A percentile compares a stretch with the other conserved stretches of the same genome.
Evolutionary conservation across 2,888 invertebrate genomes (phyloP).

Genomic region (Drosophila kambysellisi): DNA sequence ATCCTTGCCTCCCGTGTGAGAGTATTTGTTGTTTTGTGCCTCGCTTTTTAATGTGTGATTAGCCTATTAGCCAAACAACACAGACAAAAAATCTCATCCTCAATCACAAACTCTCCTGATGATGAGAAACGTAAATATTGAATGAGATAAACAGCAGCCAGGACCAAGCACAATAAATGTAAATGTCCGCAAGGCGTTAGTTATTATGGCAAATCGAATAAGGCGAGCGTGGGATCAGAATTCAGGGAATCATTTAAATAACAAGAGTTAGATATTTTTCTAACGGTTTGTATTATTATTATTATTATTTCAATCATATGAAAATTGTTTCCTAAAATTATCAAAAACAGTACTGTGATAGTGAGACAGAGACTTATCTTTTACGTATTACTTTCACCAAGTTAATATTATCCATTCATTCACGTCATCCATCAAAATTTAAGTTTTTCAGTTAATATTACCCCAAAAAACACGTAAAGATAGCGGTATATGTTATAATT

Average conservation of each 20-base stretch:
- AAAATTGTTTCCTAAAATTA: background rate
- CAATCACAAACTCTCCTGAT: slow-evolving; percentile 59
- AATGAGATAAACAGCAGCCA: slow-evolving; percentile 58
- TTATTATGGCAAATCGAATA: slow-evolving; percentile 46
- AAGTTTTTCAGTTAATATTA: background rate
- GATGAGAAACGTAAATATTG: slow-evolving; percentile 81
- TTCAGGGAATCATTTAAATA: no score
- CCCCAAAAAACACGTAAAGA: background rate
- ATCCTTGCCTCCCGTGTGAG: slow-evolving; percentile 39
- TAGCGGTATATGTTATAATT: background rate
- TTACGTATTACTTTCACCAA: background rate
- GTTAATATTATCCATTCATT: background rate
- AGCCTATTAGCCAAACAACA: slow-evolving; percentile 80
- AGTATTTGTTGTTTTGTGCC: slow-evolving; percentile 62
- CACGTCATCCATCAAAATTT: background rate
- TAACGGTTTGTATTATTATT: background rate
- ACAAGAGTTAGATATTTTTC: background rate
- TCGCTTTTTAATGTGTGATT: slow-evolving; percentile 79
- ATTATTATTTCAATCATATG: background rate
- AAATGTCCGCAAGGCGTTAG: slow-evolving; percentile 65
- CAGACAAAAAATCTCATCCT: slow-evolving; percentile 31
- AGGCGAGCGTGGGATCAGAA: slow-evolving; percentile 61
- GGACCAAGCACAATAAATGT: slow-evolving; percentile 51
- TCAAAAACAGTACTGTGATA: background rate
- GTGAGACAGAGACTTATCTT: background rate